Evolutionary conservation across 2,888 invertebrate species (phyloP), one percentile per base, ranked within the genome.

Genomic region (Empis livida): DNA sequence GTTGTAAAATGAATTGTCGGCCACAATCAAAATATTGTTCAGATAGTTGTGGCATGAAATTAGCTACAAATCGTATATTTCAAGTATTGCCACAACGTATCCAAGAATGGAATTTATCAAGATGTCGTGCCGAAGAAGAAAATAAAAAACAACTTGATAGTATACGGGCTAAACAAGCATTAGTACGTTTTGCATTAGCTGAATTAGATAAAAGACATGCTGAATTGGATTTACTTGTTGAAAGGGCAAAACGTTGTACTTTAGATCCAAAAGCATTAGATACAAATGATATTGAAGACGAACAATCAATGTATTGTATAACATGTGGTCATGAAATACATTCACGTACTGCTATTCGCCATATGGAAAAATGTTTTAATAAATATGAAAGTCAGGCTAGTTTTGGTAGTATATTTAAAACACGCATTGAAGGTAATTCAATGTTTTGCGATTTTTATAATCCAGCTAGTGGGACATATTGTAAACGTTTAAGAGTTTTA

Each of bases 361-460:
- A 97, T 62, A 93, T 97, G 92, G 96, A 95, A 71, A 93, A 93
- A 65, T 97, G 96, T 67, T 97, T 94, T 68, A 86, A 91, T 55
- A 96, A 96, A 78, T 92, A 93, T 67, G 97, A 97, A 68, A 91
- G 93, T 42, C 94, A 96, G 70, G 90, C 95, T 2, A 93, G 94
- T 0, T 96, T 95, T 68, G 95, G 95, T 11, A 94, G 94, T 20
- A 80, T 91, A 41, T 94, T 91, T 61, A 88, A 94, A 65, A 95
- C 95, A 0, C 76, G 90, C 47, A 93, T 96, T 58, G 95, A 95
- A 67, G 89, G 88, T 0, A 91, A 90, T 69, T 91, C 91, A 57
- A 92, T 99, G 85, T 97, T 97, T 69, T 99, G 99, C 65, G 97
- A 99, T 61, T 91, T 85, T 65, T 96, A 84, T 71, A 96, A 95